These are phyloP conservation scores for Drosophila prolongata DNA, from an alignment of 2,888 invertebrate species.

Conservation along the genomic window DNA sequence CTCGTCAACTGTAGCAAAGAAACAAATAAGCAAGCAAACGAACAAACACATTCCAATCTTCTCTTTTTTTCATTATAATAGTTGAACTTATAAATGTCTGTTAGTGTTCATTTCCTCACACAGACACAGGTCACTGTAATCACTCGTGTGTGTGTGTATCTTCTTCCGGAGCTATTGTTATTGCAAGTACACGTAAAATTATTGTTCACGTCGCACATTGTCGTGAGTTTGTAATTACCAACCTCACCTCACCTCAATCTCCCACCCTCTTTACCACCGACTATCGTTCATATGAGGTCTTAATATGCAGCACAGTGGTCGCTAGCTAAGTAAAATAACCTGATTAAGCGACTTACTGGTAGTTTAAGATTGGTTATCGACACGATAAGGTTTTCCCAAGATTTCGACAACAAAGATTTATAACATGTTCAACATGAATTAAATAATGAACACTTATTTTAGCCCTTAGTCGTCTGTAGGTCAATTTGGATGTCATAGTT, in stretches of 20 bases:
- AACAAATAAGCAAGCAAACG: slow-evolving; percentile 7
- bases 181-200: slow-evolving; percentile 76
- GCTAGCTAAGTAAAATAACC: slow-evolving; percentile 4
- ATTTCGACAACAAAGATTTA: too few species aligned
- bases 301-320: slow-evolving; percentile 27
- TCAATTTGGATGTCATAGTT: too few species aligned
- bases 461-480: too few species aligned
- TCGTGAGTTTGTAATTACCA: slow-evolving; percentile 75
- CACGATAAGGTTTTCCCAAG: too few species aligned
- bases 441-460: too few species aligned
- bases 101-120: slow-evolving; percentile 41
- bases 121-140: slow-evolving; percentile 22
- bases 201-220: slow-evolving; percentile 67
- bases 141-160: slow-evolving; percentile 29
- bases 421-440: too few species aligned
- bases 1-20: slow-evolving; percentile 11
- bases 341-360: not conserved
- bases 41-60: slow-evolving; percentile 30
- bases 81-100: slow-evolving; percentile 11
- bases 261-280: slow-evolving; percentile 11
- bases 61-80: slow-evolving; percentile 10
- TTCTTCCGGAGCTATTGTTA: slow-evolving; percentile 77
- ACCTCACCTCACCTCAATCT: slow-evolving; percentile 50
- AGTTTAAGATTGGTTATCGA: too few species aligned
- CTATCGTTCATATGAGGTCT: slow-evolving; percentile 12